phyloP scores from a whole-genome alignment of 1,140 invertebrate genomes.

The Rhizoglyphus robini region DNA sequence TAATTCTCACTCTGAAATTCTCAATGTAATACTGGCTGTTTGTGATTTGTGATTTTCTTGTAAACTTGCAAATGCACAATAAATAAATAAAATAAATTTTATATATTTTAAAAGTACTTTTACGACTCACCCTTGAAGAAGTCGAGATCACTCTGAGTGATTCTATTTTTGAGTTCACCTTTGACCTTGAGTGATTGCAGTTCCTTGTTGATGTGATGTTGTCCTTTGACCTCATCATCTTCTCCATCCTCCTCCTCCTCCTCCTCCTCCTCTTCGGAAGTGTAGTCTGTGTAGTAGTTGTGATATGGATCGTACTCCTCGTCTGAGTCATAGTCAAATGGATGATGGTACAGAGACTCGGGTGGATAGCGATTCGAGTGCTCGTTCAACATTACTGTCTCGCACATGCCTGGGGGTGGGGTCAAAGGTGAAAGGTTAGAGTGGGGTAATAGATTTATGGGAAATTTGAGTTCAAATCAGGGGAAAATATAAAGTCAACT shows the following conservation, averaged over 20 bases:
- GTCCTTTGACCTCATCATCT: background rate
- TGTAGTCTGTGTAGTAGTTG: background rate
- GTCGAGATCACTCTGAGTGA: too few species aligned
- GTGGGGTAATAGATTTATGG: too few species aligned
- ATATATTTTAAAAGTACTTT: too few species aligned
- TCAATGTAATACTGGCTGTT: too few species aligned
- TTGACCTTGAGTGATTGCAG: background rate
- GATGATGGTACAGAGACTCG: background rate
- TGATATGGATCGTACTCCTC: background rate
- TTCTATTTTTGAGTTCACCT: background rate
- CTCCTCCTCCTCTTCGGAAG: background rate
- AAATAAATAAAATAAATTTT: too few species aligned
- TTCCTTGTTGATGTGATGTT: background rate
- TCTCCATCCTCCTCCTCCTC: background rate
- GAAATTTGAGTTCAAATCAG: too few species aligned
- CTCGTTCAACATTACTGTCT: slow-evolving; percentile 61
- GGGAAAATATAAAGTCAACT: too few species aligned
- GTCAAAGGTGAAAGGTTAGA: too few species aligned
- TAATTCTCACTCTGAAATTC: too few species aligned
- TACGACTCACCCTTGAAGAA: too few species aligned
- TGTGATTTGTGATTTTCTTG: too few species aligned
- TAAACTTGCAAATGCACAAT: too few species aligned
- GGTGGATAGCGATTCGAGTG: slow-evolving; percentile 37
- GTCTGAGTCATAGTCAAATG: slow-evolving; percentile 4
- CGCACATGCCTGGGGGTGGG: slow-evolving; percentile 60